Conservation (phyloP, 2,888 invertebrate species). For the Nasonovia ribisnigri region DNA sequence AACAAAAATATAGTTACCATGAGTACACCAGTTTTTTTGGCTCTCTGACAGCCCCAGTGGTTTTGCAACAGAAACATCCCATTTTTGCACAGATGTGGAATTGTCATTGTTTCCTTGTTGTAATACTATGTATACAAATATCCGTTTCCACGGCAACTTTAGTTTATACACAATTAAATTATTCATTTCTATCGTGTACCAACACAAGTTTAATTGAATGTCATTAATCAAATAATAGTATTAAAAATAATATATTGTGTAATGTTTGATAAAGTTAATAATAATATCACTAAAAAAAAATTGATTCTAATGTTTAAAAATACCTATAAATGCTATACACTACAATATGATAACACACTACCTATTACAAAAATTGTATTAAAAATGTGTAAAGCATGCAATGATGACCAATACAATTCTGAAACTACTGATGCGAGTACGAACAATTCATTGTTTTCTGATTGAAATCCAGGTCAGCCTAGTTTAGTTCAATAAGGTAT, state of each 20-base stretch:
- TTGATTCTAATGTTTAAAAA: neutral
- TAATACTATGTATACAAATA: neutral
- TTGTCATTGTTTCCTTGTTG: neutral
- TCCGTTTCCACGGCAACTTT: constrained; percentile 1
- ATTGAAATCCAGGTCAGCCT: neutral
- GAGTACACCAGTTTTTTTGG: constrained; percentile 55
- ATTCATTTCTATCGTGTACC: neutral
- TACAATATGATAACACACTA: neutral
- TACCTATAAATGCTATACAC: neutral
- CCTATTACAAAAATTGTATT: neutral
- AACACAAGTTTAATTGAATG: neutral
- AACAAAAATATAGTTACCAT: constrained; percentile 37
- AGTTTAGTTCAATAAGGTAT: neutral
- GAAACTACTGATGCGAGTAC: neutral
- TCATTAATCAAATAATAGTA: neutral
- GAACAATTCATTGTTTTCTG: neutral
- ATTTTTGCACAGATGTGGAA: neutral
- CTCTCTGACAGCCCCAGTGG: neutral
- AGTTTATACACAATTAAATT: neutral
- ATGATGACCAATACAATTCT: neutral
- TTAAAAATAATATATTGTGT: neutral
- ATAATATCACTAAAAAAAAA: neutral
- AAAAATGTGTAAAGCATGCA: neutral
- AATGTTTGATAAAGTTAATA: neutral
- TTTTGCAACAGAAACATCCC: constrained; percentile 58